phyloP scores from a whole-genome alignment of 2,888 invertebrate genomes.

The Phyllotreta cruciferae region DNA sequence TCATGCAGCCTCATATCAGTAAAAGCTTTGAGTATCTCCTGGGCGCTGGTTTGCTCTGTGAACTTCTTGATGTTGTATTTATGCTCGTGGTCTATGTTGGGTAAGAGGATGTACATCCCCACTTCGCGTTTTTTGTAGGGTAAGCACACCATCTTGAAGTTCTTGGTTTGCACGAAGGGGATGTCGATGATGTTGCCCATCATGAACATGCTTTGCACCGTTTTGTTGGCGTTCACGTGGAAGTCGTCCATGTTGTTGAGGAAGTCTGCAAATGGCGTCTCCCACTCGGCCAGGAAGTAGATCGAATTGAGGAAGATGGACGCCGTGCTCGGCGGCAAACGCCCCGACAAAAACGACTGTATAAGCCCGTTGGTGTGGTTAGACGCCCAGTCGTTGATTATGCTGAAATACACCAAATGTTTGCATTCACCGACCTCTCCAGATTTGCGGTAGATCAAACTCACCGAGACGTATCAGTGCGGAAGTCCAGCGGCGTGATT shows the following conservation, averaged over 20 bases:
- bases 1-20: constrained; percentile 42
- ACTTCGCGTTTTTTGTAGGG: constrained; percentile 60
- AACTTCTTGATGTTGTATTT: constrained; percentile 53
- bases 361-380: constrained; percentile 57
- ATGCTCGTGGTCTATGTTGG: constrained; percentile 49
- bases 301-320: constrained; percentile 60
- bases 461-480: constrained; percentile 39
- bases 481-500: constrained; percentile 50
- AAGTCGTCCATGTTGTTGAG: constrained; percentile 54
- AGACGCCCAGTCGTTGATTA: constrained; percentile 55
- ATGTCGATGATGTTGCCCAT: constrained; percentile 51
- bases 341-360: constrained; percentile 51
- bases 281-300: constrained; percentile 61
- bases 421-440: too few species aligned
- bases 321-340: constrained; percentile 52
- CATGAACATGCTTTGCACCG: constrained; percentile 52
- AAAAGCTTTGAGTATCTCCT: constrained; percentile 48
- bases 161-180: constrained; percentile 54
- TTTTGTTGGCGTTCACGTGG: constrained; percentile 40
- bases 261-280: constrained; percentile 57
- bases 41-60: constrained; percentile 42
- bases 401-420: constrained; percentile 30
- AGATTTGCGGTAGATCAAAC: too few species aligned
- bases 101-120: constrained; percentile 61
- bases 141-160: constrained; percentile 57